Evolutionary conservation across 2,113 vertebrate species (phyloP).

Genomic region (Aegotheles bennettii): DNA sequence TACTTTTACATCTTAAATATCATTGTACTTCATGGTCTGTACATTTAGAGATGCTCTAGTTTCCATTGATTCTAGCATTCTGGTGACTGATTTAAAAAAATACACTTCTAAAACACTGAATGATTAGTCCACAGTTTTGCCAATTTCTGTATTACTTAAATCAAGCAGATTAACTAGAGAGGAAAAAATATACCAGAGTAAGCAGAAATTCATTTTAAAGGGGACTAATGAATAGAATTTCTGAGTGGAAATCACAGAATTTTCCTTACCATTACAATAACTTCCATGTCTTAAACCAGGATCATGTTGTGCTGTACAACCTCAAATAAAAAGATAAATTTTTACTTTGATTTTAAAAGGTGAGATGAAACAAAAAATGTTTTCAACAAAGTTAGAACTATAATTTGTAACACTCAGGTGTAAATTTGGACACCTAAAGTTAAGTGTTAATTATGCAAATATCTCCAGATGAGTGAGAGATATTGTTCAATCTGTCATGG

Average conservation of each 20-base stretch:
- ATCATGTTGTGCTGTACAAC: not conserved
- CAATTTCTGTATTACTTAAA: not conserved
- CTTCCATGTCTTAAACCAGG: not conserved
- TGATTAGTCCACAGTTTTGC: not conserved
- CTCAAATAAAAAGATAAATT: not conserved
- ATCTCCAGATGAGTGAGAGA: not conserved
- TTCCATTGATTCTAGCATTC: not conserved
- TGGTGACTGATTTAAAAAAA: not conserved
- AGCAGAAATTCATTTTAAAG: not conserved
- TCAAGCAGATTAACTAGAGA: not conserved
- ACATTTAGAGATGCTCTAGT: not conserved
- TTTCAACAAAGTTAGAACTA: not conserved
- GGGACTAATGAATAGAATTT: not conserved
- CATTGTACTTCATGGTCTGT: not conserved
- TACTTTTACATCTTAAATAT: not conserved
- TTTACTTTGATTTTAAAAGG: not conserved
- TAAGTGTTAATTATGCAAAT: not conserved
- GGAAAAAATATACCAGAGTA: not conserved
- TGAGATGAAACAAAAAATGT: not conserved
- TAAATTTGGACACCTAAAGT: not conserved
- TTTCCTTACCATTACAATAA: not conserved
- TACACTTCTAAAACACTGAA: not conserved
- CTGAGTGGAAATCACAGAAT: not conserved
- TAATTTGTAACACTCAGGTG: not conserved
- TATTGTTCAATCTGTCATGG: not conserved